Conservation (phyloP, 1,140 invertebrate species). For the Trichogramma pretiosum region DNA sequence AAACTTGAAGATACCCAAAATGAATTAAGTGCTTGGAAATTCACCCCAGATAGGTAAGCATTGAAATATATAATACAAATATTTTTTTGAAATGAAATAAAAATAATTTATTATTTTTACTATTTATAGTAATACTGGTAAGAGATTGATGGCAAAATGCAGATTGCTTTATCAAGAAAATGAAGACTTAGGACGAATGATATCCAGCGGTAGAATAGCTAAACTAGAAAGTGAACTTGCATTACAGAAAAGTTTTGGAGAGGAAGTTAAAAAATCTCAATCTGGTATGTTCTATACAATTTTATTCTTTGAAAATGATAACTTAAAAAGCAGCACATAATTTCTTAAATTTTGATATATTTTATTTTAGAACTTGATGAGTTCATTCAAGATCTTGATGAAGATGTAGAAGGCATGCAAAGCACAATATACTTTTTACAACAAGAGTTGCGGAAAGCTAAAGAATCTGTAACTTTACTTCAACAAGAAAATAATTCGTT, state of each 20-base stretch:
- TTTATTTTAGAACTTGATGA: slow-evolving; percentile 79
- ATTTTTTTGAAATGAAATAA: slow-evolving; percentile 17
- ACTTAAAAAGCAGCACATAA: not conserved
- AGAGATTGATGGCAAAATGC: slow-evolving; percentile 96
- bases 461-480: slow-evolving; percentile 49
- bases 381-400: slow-evolving; percentile 90
- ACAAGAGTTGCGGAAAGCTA: slow-evolving; percentile 75
- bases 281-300: slow-evolving; percentile 56
- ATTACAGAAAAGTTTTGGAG: slow-evolving; percentile 88
- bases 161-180: slow-evolving; percentile 95
- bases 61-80: not conserved
- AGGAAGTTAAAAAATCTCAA: slow-evolving; percentile 95
- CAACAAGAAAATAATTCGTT: slow-evolving; percentile 43
- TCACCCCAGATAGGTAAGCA: slow-evolving; percentile 85
- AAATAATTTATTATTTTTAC: slow-evolving; percentile 13
- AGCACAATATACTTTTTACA: slow-evolving; percentile 91
- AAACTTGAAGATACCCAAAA: slow-evolving; percentile 95
- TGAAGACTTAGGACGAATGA: slow-evolving; percentile 93
- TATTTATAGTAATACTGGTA: slow-evolving; percentile 76
- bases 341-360: slow-evolving; percentile 7
- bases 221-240: slow-evolving; percentile 93
- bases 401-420: slow-evolving; percentile 97
- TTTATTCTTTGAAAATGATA: slow-evolving; percentile 11
- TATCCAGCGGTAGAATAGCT: slow-evolving; percentile 86
- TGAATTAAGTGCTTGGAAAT: slow-evolving; percentile 97